These are phyloP conservation scores for Ephestia elutella DNA, from an alignment of 1,140 invertebrate species.

Conservation along the genomic window DNA sequence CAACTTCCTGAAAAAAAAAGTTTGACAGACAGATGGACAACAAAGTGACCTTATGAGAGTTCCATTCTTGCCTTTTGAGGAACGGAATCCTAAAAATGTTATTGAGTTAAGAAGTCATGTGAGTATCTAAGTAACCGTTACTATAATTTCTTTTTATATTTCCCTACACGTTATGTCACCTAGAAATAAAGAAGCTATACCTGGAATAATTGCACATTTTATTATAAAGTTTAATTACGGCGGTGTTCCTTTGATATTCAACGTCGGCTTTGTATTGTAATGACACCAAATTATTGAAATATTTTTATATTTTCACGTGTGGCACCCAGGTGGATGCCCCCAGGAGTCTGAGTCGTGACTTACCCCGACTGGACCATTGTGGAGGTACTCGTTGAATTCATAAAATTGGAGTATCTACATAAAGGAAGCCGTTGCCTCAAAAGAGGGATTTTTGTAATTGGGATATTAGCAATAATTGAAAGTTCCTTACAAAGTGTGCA, in stretches of 20 bases:
- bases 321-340: constrained; percentile 60
- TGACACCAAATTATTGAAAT: constrained; percentile 49
- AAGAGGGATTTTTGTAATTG: constrained; percentile 9
- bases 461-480: constrained; percentile 32
- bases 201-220: too few species aligned
- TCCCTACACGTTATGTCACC: too few species aligned
- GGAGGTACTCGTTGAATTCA: constrained; percentile 44
- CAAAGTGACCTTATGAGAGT: too few species aligned
- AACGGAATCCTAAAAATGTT: too few species aligned
- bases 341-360: constrained; percentile 56
- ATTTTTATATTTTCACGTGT: constrained; percentile 47
- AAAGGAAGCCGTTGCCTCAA: constrained; percentile 11
- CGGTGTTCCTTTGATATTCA: background rate
- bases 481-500: background rate
- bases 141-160: too few species aligned
- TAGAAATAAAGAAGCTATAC: too few species aligned
- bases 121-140: too few species aligned
- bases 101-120: too few species aligned
- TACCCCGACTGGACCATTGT: constrained; percentile 51
- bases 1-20: too few species aligned
- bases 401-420: constrained; percentile 37
- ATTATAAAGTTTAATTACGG: background rate
- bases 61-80: too few species aligned
- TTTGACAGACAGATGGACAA: too few species aligned
- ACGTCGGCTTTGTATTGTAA: constrained; percentile 27